Conservation (phyloP, 2,113 vertebrate species). For the Coracopsis vasa region DNA sequence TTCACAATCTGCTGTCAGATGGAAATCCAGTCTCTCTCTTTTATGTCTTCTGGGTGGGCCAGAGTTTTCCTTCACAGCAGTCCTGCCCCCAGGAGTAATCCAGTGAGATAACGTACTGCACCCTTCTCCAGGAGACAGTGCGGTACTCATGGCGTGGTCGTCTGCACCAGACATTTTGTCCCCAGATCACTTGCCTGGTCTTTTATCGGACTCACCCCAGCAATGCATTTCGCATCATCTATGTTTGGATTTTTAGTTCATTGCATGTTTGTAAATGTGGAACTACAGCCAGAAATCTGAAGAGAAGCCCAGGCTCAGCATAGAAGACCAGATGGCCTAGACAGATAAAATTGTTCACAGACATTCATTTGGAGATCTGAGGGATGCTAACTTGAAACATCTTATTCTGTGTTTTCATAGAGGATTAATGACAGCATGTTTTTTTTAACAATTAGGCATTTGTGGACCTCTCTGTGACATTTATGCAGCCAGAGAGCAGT, state of each 20-base stretch:
- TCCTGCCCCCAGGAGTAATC: background rate
- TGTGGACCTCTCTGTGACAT: background rate
- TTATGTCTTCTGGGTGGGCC: background rate
- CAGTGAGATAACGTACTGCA: background rate
- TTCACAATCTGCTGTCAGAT: background rate
- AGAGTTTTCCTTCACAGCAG: background rate
- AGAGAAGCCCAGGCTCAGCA: background rate
- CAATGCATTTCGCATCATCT: background rate
- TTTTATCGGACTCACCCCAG: background rate
- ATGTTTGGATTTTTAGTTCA: background rate
- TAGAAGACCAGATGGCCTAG: background rate
- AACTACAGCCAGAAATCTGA: background rate
- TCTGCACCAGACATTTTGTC: background rate
- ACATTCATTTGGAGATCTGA: constrained; percentile 21
- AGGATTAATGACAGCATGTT: background rate
- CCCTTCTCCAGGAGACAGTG: background rate
- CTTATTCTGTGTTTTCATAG: constrained; percentile 4
- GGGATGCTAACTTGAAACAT: constrained; percentile 32
- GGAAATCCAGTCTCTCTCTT: background rate
- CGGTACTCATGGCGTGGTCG: background rate
- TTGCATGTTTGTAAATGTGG: background rate
- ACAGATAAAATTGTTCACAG: constrained; percentile 23
- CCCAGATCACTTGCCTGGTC: background rate
- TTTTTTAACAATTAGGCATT: background rate
- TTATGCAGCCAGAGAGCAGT: background rate